These are phyloP conservation scores for Hymenopus coronatus DNA, from an alignment of 2,888 invertebrate species.

Conservation along the genomic window DNA sequence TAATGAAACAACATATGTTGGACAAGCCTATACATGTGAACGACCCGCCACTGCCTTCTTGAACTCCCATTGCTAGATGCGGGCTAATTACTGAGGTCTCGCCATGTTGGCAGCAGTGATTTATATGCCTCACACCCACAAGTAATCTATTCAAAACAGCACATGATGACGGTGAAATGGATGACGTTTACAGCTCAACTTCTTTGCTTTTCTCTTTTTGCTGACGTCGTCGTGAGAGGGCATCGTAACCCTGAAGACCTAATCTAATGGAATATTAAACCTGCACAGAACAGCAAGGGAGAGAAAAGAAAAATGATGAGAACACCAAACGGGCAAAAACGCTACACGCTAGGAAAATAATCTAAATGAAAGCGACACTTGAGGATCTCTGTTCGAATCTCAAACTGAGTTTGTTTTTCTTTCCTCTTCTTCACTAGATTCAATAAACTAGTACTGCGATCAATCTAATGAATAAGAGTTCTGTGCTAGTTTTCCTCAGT, in stretches of 20 bases:
- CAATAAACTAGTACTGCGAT: too few species aligned
- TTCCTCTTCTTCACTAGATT: too few species aligned
- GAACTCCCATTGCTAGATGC: background rate
- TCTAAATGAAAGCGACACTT: background rate
- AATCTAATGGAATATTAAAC: background rate
- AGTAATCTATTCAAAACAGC: conserved; percentile 12
- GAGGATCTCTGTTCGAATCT: background rate
- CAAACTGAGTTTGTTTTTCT: too few species aligned
- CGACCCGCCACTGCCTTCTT: background rate
- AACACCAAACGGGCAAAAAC: background rate
- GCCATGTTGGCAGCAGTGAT: conserved; percentile 7
- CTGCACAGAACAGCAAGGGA: background rate
- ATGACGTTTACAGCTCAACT: conserved; percentile 11
- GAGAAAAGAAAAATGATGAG: background rate
- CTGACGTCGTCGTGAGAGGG: background rate
- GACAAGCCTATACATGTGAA: too few species aligned
- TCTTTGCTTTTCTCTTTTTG: background rate
- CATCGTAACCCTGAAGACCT: background rate
- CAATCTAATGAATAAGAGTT: too few species aligned
- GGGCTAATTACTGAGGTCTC: background rate
- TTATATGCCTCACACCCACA: conserved; percentile 7
- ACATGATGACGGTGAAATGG: background rate
- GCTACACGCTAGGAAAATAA: background rate
- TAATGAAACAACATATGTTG: too few species aligned
- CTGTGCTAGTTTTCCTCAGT: too few species aligned